These are phyloP conservation scores for Onthophagus sagittarius DNA, from an alignment of 2,888 invertebrate genomes.

Conservation along the genomic window DNA sequence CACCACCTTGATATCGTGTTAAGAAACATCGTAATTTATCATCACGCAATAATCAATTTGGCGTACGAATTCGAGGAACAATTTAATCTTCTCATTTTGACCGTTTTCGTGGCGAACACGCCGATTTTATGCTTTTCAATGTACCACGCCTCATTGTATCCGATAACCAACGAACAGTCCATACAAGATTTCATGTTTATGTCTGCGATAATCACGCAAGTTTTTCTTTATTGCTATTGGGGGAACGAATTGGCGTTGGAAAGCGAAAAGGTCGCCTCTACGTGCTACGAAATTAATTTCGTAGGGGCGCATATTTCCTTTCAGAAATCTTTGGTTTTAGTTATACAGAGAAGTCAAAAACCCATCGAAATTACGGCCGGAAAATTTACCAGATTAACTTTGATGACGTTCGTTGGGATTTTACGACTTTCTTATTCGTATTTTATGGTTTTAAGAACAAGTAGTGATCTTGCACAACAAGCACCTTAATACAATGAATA, in stretches of 20 bases:
- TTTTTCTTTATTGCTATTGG: constrained; percentile 27
- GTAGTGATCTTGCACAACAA: not conserved
- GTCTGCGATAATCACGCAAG: constrained; percentile 13
- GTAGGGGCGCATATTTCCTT: constrained; percentile 20
- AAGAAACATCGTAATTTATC: constrained; percentile 22
- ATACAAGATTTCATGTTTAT: constrained; percentile 14
- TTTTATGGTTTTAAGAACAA: constrained; percentile 16
- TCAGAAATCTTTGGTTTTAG: constrained; percentile 45
- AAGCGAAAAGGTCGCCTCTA: constrained; percentile 23
- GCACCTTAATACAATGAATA: too few species aligned
- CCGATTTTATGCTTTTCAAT: constrained; percentile 16
- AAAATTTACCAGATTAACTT: constrained; percentile 49
- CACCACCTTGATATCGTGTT: not conserved
- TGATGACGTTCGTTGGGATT: constrained; percentile 49
- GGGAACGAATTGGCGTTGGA: constrained; percentile 28
- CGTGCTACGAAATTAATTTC: constrained; percentile 26
- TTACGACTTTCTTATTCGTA: constrained; percentile 17
- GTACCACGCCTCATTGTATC: constrained; percentile 21
- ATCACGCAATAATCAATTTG: constrained; percentile 24
- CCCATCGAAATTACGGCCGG: constrained; percentile 50
- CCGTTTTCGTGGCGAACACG: constrained; percentile 14
- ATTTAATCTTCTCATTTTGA: constrained; percentile 24
- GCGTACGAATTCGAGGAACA: constrained; percentile 24
- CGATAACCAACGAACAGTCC: constrained; percentile 8
- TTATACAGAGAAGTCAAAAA: constrained; percentile 48